Base-by-base conservation (phyloP, 2,888 invertebrate species). In the Bugula neritina region DNA sequence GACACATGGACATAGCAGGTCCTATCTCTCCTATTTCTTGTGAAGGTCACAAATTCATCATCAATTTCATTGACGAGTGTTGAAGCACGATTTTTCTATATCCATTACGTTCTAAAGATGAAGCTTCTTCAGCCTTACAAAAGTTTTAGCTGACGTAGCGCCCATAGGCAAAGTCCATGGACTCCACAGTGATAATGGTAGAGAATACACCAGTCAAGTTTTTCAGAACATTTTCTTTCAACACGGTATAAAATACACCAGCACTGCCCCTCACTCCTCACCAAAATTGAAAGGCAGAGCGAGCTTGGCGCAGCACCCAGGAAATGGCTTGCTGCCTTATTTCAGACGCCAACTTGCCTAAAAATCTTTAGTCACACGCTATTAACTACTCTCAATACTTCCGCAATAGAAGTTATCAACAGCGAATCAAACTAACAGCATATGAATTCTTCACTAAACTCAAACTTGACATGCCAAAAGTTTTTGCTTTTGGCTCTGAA, bases 51-150 rank as follows among this genome's bases (percentile, higher is more conserved):
- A 72, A 29, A 55, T 75, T 74, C 55, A 69, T 72, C 10, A 72
- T 73, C n/a, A 31, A 29, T 17, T 75, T 75, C 55, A 69, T 69
- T 0, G 75, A 75, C 71, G 73, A 73, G 57, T 74, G 72, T 52
- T 75, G 74, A 27, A 73, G 73, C 35, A 34, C 54, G 21, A 55
- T 58, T 25, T 73, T 54, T 69, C 73, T 75, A 35, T 75, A 75
- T 54, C 71, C 73, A 35, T 70, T 75, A 17, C 73, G 72, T 25
- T 34, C 29, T 1, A 75, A 74, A 73, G 71, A 58, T 72, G 75
- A 75, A 52, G 54, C 72, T 21, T 52, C 69, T 10, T 35, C 25
- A 25, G 72, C 75, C 27, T 52, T 71, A 17, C 58, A 72, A 35
- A 63, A 71, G 69, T 75, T 72, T 69, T 57, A 5, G 27, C 57